phyloP scores from a whole-genome alignment of 2,797 vertebrate species.

The Rhinatrema bivittatum region DNA sequence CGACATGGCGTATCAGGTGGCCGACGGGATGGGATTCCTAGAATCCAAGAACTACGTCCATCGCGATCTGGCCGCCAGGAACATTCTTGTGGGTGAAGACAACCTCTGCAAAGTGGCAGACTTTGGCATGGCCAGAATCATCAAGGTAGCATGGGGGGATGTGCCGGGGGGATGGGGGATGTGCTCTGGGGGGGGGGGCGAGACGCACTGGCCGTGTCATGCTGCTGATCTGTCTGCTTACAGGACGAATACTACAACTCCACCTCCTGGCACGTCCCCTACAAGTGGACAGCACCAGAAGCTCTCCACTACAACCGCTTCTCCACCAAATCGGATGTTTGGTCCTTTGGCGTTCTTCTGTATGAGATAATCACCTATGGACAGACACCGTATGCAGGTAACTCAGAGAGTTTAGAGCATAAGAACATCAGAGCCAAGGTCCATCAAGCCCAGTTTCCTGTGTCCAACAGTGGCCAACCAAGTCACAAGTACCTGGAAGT shows the following conservation, averaged over 20 bases:
- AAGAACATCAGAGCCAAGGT: no score
- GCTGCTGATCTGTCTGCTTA: neutral
- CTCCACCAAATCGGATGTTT: constrained; percentile 72
- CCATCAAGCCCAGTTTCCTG: no score
- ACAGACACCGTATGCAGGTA: constrained; percentile 70
- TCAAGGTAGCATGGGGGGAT: constrained; percentile 75
- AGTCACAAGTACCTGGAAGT: no score
- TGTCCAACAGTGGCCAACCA: no score
- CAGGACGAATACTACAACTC: constrained; percentile 67
- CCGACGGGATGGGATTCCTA: constrained; percentile 74
- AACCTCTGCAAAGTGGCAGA: constrained; percentile 78
- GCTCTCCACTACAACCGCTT: constrained; percentile 62
- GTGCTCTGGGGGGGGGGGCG: no score
- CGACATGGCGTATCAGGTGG: constrained; percentile 67
- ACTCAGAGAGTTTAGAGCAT: no score
- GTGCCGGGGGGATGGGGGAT: neutral
- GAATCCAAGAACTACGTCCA: constrained; percentile 72
- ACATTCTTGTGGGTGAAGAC: constrained; percentile 70
- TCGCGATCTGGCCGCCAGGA: constrained; percentile 74
- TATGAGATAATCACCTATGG: constrained; percentile 67
- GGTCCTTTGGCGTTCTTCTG: constrained; percentile 72
- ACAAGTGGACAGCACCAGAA: constrained; percentile 74
- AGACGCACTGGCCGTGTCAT: neutral
- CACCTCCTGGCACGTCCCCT: constrained; percentile 58
- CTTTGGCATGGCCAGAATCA: constrained; percentile 73